Evolutionary conservation across 2,113 vertebrate species (phyloP).

Genomic region (Opisthocomus hoazin): DNA sequence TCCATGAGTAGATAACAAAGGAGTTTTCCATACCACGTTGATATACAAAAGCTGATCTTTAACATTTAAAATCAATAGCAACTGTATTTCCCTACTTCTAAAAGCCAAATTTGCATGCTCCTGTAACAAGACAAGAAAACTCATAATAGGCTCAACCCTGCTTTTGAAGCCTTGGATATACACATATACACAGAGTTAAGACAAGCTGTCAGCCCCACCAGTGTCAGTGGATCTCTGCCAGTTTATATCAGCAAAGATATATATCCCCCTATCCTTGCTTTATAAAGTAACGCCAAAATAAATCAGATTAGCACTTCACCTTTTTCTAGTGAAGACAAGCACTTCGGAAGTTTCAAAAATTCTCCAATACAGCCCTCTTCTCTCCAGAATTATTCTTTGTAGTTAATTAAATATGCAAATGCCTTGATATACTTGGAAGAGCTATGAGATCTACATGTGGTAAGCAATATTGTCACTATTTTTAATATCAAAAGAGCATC

Average conservation of each 20-base stretch:
- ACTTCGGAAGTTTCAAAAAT: not conserved
- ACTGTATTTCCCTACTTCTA: not conserved
- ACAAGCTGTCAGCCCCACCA: not conserved
- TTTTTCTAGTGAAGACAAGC: not conserved
- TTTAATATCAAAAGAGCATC: not conserved
- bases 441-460: accelerated
- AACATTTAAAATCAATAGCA: not conserved
- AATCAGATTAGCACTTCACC: not conserved
- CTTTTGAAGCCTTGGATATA: not conserved
- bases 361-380: not conserved
- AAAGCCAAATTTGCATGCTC: not conserved
- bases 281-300: too few species aligned
- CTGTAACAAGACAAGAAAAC: not conserved
- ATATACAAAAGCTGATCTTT: not conserved
- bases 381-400: not conserved
- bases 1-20: not conserved
- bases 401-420: not conserved
- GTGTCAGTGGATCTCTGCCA: not conserved
- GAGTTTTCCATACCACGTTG: not conserved
- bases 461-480: not conserved
- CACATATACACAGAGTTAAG: not conserved
- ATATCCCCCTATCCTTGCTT: not conserved
- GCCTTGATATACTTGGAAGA: not conserved
- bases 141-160: not conserved
- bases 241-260: not conserved